Conservation (phyloP, 2,113 vertebrate species). For the Calypte anna region DNA sequence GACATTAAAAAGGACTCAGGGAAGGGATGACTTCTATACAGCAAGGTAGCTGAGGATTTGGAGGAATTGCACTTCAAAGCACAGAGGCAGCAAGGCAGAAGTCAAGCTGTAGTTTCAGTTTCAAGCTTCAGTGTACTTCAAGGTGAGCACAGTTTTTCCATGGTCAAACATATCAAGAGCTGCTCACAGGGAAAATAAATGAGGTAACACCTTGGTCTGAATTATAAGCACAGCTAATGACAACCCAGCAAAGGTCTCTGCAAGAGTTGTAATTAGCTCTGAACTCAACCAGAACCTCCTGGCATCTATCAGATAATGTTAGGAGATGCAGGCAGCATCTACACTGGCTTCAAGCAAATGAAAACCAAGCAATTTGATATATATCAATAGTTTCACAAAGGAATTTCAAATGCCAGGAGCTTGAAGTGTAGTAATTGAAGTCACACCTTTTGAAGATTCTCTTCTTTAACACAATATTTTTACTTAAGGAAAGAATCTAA, state of each 20-base stretch:
- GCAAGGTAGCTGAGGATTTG: not conserved
- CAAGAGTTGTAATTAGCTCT: not conserved
- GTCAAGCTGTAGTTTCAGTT: not conserved
- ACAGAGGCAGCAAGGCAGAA: not conserved
- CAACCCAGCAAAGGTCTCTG: slow-evolving; percentile 5
- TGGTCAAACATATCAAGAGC: not conserved
- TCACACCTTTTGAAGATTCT: not conserved
- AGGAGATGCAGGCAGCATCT: not conserved
- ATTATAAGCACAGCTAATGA: slow-evolving; percentile 14
- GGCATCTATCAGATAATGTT: not conserved
- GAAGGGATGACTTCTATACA: not conserved
- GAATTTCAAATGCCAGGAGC: not conserved
- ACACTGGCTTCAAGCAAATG: not conserved
- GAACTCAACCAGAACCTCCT: slow-evolving; percentile 2
- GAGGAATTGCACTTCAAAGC: not conserved
- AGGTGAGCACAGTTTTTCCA: slow-evolving; percentile 19
- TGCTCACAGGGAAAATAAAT: slow-evolving; percentile 33
- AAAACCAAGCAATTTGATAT: not conserved
- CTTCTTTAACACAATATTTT: not conserved
- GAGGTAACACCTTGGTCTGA: slow-evolving; percentile 5
- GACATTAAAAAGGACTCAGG: not conserved
- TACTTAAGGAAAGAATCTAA: not conserved
- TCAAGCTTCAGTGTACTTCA: not conserved
- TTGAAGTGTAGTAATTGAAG: not conserved
- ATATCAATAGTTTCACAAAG: not conserved